Percentiles rank a stretch among this genome's conserved stretches.
Evolutionary conservation across 2,113 vertebrate genomes (phyloP).

Genomic region (Rhodinocichla rosea): DNA sequence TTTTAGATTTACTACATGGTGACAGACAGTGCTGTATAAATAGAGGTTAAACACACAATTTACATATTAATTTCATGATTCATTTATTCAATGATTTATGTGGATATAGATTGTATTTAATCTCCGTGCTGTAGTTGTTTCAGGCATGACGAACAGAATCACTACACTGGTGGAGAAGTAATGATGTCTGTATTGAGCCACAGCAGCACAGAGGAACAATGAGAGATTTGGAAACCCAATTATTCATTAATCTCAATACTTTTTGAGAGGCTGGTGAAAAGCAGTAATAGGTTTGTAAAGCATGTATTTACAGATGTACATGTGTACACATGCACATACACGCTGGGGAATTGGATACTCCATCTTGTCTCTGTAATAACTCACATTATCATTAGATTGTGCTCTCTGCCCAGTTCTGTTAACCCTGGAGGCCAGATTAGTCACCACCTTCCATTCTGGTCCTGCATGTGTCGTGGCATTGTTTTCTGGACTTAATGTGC

Average conservation of each 20-base stretch:
- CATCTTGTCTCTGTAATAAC: background rate
- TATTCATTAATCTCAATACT: conserved; percentile 62
- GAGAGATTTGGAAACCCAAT: conserved; percentile 41
- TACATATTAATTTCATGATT: conserved; percentile 97
- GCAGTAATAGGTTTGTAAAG: conserved; percentile 38
- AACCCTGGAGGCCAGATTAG: background rate
- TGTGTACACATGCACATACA: background rate
- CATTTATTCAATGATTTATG: conserved; percentile 94
- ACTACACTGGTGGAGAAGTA: conserved; percentile 56
- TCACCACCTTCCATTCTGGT: background rate
- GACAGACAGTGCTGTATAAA: conserved; percentile 90
- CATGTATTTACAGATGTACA: background rate
- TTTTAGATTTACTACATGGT: conserved; percentile 89
- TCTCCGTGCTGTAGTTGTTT: conserved; percentile 78
- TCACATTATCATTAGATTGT: background rate
- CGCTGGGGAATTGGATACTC: background rate
- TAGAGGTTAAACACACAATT: conserved; percentile 94
- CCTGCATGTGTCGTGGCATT: background rate
- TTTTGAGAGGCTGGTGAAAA: conserved; percentile 22
- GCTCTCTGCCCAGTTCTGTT: background rate
- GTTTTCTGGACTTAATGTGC: rapidly evolving
- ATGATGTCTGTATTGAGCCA: conserved; percentile 71
- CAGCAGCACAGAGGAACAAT: conserved; percentile 22
- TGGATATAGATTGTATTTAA: conserved; percentile 89
- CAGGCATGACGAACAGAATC: conserved; percentile 78